These are phyloP conservation scores for Elephantulus edwardii DNA, from an alignment of 2,113 vertebrate genomes.

Conservation along the genomic window DNA sequence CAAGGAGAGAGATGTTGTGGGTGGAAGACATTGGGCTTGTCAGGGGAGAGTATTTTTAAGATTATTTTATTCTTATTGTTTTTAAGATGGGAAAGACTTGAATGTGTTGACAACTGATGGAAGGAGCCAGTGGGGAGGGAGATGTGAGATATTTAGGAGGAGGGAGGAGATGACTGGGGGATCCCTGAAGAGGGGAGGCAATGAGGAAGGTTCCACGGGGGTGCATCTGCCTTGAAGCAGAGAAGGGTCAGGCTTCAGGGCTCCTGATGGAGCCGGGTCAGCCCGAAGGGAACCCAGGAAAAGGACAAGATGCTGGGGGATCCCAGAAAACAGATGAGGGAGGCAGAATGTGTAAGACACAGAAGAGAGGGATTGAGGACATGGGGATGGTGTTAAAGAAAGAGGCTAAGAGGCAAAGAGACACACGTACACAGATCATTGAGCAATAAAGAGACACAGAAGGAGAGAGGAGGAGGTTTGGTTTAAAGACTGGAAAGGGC, in stretches of 20 bases:
- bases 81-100: not conserved
- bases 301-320: too few species aligned
- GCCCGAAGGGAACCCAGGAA: not conserved
- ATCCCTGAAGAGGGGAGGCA: not conserved
- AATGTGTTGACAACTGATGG: not conserved
- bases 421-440: not conserved
- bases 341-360: not conserved
- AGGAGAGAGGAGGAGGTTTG: not conserved
- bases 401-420: not conserved
- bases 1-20: fast-evolving
- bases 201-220: not conserved
- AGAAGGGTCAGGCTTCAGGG: not conserved
- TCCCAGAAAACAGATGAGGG: too few species aligned
- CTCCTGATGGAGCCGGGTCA: not conserved
- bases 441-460: not conserved
- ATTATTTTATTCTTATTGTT: not conserved
- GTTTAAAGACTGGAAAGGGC: not conserved
- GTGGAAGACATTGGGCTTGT: not conserved
- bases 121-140: not conserved
- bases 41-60: not conserved
- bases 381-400: not conserved
- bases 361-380: not conserved
- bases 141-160: not conserved
- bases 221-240: not conserved
- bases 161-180: not conserved